phyloP scores from a whole-genome alignment of 2,888 invertebrate species.

The Stenolophus ochropezus region DNA sequence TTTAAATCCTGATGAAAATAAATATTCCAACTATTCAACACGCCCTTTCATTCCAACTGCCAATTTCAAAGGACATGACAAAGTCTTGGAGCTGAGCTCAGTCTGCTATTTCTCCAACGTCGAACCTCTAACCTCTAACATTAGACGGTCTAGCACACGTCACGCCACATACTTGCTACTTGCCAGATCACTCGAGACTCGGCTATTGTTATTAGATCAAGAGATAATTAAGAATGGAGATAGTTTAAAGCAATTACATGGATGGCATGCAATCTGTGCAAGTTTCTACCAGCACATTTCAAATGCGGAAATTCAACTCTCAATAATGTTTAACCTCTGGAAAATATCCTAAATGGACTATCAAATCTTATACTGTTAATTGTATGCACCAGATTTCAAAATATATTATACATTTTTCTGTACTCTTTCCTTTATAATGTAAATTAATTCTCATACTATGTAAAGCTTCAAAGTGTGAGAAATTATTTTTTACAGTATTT shows the following conservation, averaged over 20 bases:
- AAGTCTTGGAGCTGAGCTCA: not conserved
- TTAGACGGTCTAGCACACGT: not conserved
- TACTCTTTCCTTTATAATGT: no score
- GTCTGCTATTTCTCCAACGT: not conserved
- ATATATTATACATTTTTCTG: no score
- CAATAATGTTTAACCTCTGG: not conserved
- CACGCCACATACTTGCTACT: not conserved
- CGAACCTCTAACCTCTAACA: not conserved
- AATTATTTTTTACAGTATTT: no score
- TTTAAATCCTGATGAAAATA: not conserved
- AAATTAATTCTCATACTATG: no score
- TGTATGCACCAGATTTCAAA: no score
- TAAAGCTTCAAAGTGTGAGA: no score
- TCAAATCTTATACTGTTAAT: no score
- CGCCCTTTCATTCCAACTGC: not conserved
- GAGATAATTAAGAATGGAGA: not conserved
- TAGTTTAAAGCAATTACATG: not conserved
- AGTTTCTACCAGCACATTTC: not conserved
- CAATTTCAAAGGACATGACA: constrained; percentile 7
- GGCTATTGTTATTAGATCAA: not conserved
- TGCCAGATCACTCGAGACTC: not conserved
- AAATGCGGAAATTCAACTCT: not conserved
- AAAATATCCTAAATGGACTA: no score
- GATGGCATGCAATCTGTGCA: not conserved
- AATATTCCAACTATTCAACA: constrained; percentile 10